Evolutionary conservation across 2,113 vertebrate species (phyloP).

Genomic region (Dasypus novemcinctus): DNA sequence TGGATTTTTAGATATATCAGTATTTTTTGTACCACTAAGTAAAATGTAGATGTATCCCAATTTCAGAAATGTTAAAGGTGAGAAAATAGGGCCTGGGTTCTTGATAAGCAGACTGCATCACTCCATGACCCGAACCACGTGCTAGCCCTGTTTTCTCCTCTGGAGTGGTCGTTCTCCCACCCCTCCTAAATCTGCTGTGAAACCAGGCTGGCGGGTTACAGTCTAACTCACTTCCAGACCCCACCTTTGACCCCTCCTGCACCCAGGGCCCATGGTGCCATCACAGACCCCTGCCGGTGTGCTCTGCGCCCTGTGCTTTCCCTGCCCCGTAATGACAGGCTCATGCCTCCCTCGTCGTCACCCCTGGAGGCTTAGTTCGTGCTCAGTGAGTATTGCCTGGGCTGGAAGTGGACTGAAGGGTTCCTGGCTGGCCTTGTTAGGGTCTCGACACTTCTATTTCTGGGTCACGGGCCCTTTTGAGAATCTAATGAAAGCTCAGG

Average conservation of each 20-base stretch:
- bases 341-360: background rate
- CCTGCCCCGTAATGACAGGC: background rate
- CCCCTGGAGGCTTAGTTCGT: too few relatives aligned
- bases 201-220: background rate
- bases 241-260: background rate
- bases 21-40: background rate
- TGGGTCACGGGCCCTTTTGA: background rate
- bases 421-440: background rate
- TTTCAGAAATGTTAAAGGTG: background rate
- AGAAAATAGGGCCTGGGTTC: background rate
- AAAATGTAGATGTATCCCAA: background rate
- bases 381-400: background rate
- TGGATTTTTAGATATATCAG: background rate
- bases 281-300: background rate
- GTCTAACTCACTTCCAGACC: background rate
- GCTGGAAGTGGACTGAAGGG: background rate
- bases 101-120: background rate
- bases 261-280: too few relatives aligned
- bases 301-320: background rate
- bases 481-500: background rate
- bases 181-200: background rate
- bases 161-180: too few relatives aligned
- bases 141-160: background rate
- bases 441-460: background rate
- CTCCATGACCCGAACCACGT: rapidly evolving